phyloP scores from a whole-genome alignment of 2,888 invertebrate genomes.

The Parnassius orleans region DNA sequence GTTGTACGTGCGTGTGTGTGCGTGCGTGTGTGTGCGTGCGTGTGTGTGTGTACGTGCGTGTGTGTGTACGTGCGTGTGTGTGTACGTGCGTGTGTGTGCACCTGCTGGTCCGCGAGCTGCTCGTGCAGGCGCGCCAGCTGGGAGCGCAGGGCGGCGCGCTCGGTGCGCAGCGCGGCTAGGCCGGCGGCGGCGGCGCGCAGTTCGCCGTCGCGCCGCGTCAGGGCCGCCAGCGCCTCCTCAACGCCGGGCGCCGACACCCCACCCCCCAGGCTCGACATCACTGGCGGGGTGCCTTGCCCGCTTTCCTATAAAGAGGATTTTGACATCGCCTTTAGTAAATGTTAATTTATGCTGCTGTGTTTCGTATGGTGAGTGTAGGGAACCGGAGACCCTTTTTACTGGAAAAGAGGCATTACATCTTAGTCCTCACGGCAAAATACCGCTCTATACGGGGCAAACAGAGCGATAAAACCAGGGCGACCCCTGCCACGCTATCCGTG shows the following conservation, averaged over 20 bases:
- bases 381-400: too few species aligned
- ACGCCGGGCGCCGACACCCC: constrained; percentile 38
- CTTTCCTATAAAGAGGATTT: not conserved
- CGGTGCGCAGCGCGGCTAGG: constrained; percentile 38
- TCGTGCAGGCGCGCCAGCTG: constrained; percentile 45
- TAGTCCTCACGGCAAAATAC: too few species aligned
- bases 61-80: not conserved
- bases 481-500: too few species aligned
- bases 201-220: constrained; percentile 53
- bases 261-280: constrained; percentile 28
- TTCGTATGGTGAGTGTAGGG: too few species aligned
- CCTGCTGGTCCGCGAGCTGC: constrained; percentile 48
- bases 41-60: not conserved
- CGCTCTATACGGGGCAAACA: too few species aligned
- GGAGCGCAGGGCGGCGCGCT: constrained; percentile 41
- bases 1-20: not conserved
- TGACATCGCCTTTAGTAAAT: too few species aligned
- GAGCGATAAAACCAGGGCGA: too few species aligned
- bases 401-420: too few species aligned
- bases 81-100: constrained; percentile 24
- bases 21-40: not conserved
- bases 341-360: too few species aligned
- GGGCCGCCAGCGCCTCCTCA: constrained; percentile 52
- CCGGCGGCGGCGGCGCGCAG: constrained; percentile 43
- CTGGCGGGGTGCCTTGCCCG: constrained; percentile 31